A percentile compares a stretch with the other conserved stretches of the same genome.
phyloP scores from a whole-genome alignment of 2,113 vertebrate species.

The Camelus dromedarius region DNA sequence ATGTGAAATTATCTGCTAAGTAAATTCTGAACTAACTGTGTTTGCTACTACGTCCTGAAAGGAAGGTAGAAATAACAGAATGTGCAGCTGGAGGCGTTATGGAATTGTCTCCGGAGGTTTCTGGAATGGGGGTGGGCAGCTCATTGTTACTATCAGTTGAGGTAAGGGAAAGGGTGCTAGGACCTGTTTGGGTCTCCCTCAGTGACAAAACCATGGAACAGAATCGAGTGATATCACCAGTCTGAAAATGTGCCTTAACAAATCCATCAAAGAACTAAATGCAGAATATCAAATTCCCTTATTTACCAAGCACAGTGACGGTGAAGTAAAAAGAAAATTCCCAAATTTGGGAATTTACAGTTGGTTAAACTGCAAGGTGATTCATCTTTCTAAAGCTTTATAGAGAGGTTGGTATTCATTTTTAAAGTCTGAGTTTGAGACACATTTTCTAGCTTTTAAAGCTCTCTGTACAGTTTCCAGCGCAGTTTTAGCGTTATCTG shows the following conservation, averaged over 20 bases:
- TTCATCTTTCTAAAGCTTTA: not conserved
- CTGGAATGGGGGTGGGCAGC: not conserved
- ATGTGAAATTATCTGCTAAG: slow-evolving; percentile 25
- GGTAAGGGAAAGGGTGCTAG: not conserved
- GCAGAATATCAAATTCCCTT: not conserved
- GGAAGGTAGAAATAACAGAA: not conserved
- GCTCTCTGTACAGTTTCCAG: not conserved
- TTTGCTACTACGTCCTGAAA: not conserved
- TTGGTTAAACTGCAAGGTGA: not conserved
- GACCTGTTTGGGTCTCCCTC: not conserved
- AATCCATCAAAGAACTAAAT: not conserved
- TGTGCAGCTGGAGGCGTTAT: not conserved
- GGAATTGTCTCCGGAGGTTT: not conserved
- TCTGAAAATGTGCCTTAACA: not conserved
- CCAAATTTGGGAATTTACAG: not conserved
- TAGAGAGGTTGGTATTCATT: slow-evolving; percentile 28
- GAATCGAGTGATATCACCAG: not conserved
- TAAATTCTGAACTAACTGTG: not conserved
- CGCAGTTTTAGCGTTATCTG: not conserved
- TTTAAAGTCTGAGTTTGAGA: slow-evolving; percentile 1
- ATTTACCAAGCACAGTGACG: not conserved
- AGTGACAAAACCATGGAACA: not conserved
- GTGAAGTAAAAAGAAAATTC: not conserved
- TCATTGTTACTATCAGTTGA: not conserved
- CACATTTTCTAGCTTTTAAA: slow-evolving; percentile 1